Evolutionary conservation across 2,797 vertebrate genomes (phyloP).

Genomic region (Fratercula arctica): DNA sequence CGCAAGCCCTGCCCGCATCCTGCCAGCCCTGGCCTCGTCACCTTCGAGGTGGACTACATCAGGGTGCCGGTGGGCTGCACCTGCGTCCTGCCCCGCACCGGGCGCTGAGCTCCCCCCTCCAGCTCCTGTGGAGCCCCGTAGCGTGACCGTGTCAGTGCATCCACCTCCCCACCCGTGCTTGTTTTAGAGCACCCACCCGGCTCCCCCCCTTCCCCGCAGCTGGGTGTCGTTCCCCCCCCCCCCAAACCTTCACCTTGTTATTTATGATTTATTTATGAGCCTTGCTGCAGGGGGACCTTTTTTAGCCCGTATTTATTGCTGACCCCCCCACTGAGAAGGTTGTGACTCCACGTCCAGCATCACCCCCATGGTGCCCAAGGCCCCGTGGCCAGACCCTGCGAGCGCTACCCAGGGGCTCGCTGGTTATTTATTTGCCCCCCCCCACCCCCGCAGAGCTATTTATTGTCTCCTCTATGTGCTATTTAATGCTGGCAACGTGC

Average conservation of each 20-base stretch:
- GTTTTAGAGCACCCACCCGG: conserved; percentile 78
- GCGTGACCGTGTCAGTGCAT: conserved; percentile 46
- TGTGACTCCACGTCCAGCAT: not conserved
- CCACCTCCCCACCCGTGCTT: conserved; percentile 65
- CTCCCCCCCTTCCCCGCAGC: not conserved
- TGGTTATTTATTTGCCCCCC: conserved; percentile 36
- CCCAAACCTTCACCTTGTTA: not conserved
- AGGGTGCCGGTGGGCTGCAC: conserved; percentile 84
- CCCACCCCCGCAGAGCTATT: not conserved
- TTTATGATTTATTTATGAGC: conserved; percentile 56
- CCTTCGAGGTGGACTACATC: conserved; percentile 66
- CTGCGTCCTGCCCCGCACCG: conserved; percentile 74
- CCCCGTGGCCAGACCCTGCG: not conserved
- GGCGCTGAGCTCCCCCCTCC: not conserved
- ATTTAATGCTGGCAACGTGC: not conserved
- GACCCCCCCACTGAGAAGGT: not conserved
- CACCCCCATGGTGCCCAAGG: accelerated
- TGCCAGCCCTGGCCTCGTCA: not conserved
- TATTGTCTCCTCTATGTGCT: not conserved
- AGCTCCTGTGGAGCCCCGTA: conserved; percentile 55
- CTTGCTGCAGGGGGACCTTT: not conserved
- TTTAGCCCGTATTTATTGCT: conserved; percentile 34
- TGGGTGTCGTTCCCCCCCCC: accelerated
- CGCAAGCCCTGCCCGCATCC: conserved; percentile 67
- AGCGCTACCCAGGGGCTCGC: accelerated